A percentile compares a stretch with the other conserved stretches of the same genome.
These are phyloP conservation scores for Coluber constrictor DNA, from an alignment of 2,797 vertebrate genomes.

Conservation along the genomic window DNA sequence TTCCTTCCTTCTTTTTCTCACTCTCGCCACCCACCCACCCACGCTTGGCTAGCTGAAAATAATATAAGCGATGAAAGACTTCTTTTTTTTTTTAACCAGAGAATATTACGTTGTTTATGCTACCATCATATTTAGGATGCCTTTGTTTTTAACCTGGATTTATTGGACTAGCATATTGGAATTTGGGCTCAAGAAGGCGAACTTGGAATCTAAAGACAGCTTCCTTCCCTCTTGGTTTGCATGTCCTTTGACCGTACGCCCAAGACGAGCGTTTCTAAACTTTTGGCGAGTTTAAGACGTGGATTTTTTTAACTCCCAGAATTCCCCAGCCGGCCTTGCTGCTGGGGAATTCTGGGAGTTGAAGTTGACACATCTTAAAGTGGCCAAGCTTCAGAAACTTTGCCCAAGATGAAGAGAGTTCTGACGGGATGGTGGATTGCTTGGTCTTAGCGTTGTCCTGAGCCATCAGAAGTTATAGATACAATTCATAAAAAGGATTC, in stretches of 20 bases:
- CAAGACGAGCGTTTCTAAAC: neutral
- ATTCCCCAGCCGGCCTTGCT: neutral
- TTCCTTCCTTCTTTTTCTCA: no score
- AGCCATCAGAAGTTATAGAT: neutral
- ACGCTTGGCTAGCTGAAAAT: neutral
- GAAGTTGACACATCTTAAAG: neutral
- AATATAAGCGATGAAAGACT: neutral
- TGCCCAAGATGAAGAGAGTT: neutral
- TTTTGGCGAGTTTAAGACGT: neutral
- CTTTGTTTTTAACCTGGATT: conserved; percentile 17
- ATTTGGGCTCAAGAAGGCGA: neutral
- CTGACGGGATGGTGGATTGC: neutral
- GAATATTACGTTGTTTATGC: neutral
- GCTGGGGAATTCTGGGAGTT: neutral
- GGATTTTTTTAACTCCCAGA: neutral
- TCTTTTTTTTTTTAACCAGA: neutral
- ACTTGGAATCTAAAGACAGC: neutral
- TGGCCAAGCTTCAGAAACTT: neutral
- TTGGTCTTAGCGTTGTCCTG: neutral
- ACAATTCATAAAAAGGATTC: neutral
- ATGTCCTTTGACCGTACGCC: neutral
- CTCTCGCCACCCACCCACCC: neutral
- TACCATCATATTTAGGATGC: neutral
- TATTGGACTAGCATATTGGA: rapidly evolving
- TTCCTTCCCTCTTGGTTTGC: neutral